phyloP scores from a whole-genome alignment of 2,888 invertebrate species.

The Nysson spinosus region DNA sequence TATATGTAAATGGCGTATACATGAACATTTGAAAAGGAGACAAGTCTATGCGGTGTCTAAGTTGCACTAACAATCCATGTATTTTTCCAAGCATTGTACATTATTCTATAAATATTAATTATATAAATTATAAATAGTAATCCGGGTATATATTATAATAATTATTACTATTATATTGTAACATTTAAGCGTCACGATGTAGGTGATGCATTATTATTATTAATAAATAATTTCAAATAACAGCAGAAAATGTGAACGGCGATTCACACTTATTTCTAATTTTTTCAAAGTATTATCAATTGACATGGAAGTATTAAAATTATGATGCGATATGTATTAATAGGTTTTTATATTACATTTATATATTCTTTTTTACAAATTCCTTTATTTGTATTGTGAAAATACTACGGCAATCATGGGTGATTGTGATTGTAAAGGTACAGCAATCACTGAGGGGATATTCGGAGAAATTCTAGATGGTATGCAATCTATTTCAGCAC shows the following conservation, averaged over 20 bases:
- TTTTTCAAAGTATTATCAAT: too few relatives aligned
- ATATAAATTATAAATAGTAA: slow-evolving; percentile 64
- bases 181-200: slow-evolving; percentile 61
- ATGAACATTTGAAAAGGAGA: slow-evolving; percentile 37
- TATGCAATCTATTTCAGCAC: too few relatives aligned
- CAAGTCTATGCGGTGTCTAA: slow-evolving; percentile 61
- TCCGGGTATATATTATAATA: slow-evolving; percentile 53
- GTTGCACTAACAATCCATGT: slow-evolving; percentile 69
- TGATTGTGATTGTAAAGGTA: slow-evolving; percentile 60
- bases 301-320: too few relatives aligned
- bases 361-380: too few relatives aligned
- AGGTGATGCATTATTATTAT: slow-evolving; percentile 57
- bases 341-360: too few relatives aligned
- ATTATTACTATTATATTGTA: slow-evolving; percentile 63
- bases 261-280: too few relatives aligned
- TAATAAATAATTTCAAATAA: slow-evolving; percentile 71
- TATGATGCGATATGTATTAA: too few relatives aligned
- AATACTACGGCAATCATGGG: too few relatives aligned
- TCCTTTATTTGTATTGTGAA: too few relatives aligned
- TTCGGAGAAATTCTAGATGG: slow-evolving; percentile 63
- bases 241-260: slow-evolving; percentile 40
- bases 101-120: slow-evolving; percentile 69
- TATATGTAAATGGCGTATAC: slow-evolving; percentile 33
- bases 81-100: slow-evolving; percentile 73
- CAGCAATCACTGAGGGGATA: slow-evolving; percentile 62